Evolutionary conservation across 2,888 invertebrate species (phyloP).

Genomic region (Cephus pygmeus): DNA sequence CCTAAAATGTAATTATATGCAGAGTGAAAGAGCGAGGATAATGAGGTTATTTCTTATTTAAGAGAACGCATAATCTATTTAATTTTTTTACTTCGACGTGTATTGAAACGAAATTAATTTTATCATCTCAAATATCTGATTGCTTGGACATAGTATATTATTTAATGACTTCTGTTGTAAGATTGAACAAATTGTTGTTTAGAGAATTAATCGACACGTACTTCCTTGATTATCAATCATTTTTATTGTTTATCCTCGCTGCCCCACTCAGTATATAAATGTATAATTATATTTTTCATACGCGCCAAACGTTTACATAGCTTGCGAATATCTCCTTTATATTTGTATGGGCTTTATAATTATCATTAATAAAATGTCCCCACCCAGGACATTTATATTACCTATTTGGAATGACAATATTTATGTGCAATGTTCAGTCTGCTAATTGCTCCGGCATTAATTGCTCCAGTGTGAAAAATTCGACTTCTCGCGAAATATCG

Average conservation of each 20-base stretch:
- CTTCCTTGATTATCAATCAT: not conserved
- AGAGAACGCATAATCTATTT: not conserved
- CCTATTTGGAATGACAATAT: not conserved
- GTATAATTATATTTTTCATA: constrained; percentile 55
- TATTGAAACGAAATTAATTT: not conserved
- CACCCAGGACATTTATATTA: not conserved
- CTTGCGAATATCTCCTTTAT: constrained; percentile 58
- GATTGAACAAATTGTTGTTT: not conserved
- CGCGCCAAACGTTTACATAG: constrained; percentile 44
- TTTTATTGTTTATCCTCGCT: not conserved
- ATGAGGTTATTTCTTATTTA: not conserved
- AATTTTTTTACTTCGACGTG: not conserved
- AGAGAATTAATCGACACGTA: not conserved
- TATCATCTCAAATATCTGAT: not conserved
- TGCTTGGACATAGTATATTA: not conserved
- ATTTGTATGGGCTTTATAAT: constrained; percentile 57
- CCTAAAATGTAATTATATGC: constrained; percentile 36
- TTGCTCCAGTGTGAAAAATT: not conserved
- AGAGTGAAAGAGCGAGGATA: constrained; percentile 14
- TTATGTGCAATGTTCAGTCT: not conserved
- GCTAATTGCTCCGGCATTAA: not conserved
- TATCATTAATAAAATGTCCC: constrained; percentile 8
- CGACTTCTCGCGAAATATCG: not conserved
- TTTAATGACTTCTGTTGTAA: not conserved
- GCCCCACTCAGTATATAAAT: constrained; percentile 19